Conservation (phyloP, 2,797 vertebrate species). For the Pseudochaenichthys georgianus region DNA sequence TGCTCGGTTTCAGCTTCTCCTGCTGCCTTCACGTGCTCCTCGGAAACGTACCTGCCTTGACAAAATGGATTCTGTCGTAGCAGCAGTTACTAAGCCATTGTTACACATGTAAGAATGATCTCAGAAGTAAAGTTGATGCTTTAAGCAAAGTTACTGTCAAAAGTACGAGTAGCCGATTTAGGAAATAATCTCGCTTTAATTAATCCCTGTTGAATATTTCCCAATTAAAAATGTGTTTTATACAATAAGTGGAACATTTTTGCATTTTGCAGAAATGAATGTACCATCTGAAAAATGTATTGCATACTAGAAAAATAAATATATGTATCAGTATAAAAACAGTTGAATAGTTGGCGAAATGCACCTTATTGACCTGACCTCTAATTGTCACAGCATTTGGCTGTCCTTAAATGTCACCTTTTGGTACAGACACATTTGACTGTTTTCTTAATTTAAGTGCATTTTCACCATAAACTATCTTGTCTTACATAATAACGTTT, state of each 20-base stretch:
- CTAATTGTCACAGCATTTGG: neutral
- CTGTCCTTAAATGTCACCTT: neutral
- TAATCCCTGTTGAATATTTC: neutral
- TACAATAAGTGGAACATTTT: too few species aligned
- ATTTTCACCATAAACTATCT: neutral
- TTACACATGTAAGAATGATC: neutral
- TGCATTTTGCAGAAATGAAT: neutral
- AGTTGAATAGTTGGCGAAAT: neutral
- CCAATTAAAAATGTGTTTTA: neutral
- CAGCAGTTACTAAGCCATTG: neutral
- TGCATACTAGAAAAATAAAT: neutral
- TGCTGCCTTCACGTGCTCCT: conserved; percentile 63
- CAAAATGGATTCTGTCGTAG: conserved; percentile 8
- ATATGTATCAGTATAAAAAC: too few species aligned
- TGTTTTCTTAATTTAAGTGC: neutral
- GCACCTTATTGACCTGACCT: neutral
- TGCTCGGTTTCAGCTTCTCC: conserved; percentile 75
- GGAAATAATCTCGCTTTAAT: neutral
- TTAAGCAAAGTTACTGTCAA: neutral
- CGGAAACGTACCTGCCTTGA: neutral
- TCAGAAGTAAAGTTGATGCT: neutral
- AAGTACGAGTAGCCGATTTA: neutral
- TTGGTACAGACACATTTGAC: neutral
- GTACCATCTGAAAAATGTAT: neutral
- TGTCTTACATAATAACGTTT: neutral